phyloP scores from a whole-genome alignment of 2,113 vertebrate genomes.

The Buteo buteo region DNA sequence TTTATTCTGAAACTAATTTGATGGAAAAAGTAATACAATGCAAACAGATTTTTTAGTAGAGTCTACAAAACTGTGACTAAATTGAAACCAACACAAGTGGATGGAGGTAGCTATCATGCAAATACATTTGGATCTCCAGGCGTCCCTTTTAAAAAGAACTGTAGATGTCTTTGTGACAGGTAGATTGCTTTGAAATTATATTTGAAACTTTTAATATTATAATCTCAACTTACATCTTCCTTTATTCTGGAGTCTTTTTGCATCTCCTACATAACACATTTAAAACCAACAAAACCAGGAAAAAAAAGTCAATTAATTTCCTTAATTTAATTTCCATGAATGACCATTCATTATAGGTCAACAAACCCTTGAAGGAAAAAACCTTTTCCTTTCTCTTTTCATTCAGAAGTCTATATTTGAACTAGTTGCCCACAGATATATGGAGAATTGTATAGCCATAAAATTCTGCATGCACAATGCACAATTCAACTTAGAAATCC shows the following conservation, averaged over 20 bases:
- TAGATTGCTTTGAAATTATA: slow-evolving; percentile 72
- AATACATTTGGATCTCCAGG: slow-evolving; percentile 62
- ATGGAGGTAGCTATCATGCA: slow-evolving; percentile 51
- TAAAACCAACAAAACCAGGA: background rate
- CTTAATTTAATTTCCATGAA: background rate
- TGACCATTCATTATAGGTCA: background rate
- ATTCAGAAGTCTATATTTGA: background rate
- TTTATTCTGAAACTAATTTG: slow-evolving; percentile 62
- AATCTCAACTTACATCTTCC: background rate
- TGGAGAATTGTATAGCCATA: background rate
- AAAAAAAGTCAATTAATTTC: background rate
- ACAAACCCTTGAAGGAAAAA: background rate
- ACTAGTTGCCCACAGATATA: background rate
- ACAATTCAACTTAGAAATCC: background rate
- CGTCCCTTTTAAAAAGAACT: slow-evolving; percentile 51
- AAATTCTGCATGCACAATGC: background rate
- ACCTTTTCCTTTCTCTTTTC: background rate
- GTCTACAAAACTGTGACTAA: slow-evolving; percentile 11
- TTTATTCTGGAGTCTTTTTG: background rate
- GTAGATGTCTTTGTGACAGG: slow-evolving; percentile 56
- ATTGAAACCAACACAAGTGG: slow-evolving; percentile 29
- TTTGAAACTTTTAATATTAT: slow-evolving; percentile 49
- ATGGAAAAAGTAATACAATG: slow-evolving; percentile 7
- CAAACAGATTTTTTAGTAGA: slow-evolving; percentile 25
- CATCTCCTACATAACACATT: background rate